phyloP scores from a whole-genome alignment of 2,797 vertebrate species.

The Amblyopsis hoosieri region DNA sequence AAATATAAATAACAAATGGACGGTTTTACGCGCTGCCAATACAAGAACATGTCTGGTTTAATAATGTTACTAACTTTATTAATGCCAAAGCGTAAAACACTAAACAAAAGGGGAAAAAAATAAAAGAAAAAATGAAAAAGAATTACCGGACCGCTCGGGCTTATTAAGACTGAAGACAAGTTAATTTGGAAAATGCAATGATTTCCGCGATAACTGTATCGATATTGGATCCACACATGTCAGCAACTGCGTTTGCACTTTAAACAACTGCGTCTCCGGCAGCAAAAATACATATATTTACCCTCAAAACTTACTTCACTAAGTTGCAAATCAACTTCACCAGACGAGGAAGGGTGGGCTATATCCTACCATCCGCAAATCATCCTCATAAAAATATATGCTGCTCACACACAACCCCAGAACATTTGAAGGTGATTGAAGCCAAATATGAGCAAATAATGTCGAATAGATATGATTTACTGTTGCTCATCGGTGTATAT shows the following conservation, averaged over 20 bases:
- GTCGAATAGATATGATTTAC: conserved; percentile 35
- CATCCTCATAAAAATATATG: conserved; percentile 49
- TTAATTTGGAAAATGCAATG: not conserved
- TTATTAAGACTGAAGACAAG: conserved; percentile 7
- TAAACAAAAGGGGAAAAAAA: not conserved
- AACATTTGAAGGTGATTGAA: conserved; percentile 41
- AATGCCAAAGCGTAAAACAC: conserved; percentile 1
- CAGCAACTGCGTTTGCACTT: conserved; percentile 5
- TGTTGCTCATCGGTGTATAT: conserved; percentile 36
- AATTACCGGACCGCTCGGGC: not conserved
- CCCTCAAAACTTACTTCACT: conserved; percentile 65
- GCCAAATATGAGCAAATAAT: conserved; percentile 35
- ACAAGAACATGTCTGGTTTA: not conserved
- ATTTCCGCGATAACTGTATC: conserved; percentile 15
- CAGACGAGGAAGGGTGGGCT: conserved; percentile 64
- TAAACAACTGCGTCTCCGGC: not conserved
- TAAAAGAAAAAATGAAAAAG: not conserved
- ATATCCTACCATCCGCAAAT: conserved; percentile 20
- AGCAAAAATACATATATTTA: not conserved
- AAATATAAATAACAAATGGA: not conserved
- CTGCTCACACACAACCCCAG: conserved; percentile 53
- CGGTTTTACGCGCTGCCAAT: not conserved
- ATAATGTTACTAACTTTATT: not conserved
- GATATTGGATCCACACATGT: conserved; percentile 2
- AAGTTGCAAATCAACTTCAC: conserved; percentile 71